Evolutionary conservation across 2,113 vertebrate genomes (phyloP).

Genomic region (Aegithalos caudatus): DNA sequence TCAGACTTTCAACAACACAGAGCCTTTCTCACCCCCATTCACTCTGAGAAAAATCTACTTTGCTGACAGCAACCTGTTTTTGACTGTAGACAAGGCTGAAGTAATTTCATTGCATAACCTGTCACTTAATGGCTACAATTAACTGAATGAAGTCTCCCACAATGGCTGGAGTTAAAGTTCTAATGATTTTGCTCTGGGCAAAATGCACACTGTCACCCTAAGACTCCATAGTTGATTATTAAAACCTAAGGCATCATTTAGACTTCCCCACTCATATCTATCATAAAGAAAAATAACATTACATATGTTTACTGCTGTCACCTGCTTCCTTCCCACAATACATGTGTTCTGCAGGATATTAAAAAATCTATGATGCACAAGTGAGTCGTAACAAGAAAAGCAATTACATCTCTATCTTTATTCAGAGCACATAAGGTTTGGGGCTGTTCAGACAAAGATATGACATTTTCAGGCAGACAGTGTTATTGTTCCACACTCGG

Average conservation of each 20-base stretch:
- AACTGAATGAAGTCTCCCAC: conserved; percentile 8
- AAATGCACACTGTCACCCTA: not conserved
- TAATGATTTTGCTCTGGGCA: conserved; percentile 31
- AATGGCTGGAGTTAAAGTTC: conserved; percentile 14
- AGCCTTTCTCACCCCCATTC: not conserved
- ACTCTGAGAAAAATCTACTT: not conserved
- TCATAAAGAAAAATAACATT: conserved; percentile 65
- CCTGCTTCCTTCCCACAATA: conserved; percentile 67
- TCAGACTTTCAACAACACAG: not conserved
- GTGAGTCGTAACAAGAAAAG: conserved; percentile 72
- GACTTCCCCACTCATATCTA: conserved; percentile 33
- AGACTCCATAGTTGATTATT: conserved; percentile 22
- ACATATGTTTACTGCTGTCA: conserved; percentile 63
- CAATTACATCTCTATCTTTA: conserved; percentile 72
- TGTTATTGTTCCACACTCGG: conserved; percentile 41
- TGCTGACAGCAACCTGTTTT: not conserved
- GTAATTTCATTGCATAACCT: conserved; percentile 36
- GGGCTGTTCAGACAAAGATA: conserved; percentile 62
- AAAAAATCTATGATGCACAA: conserved; percentile 73
- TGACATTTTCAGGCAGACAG: conserved; percentile 56
- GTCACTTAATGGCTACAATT: conserved; percentile 48
- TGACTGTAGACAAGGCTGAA: not conserved
- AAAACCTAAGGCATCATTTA: conserved; percentile 32
- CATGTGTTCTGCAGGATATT: conserved; percentile 74
- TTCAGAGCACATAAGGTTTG: conserved; percentile 63